Evolutionary conservation across 2,797 vertebrate genomes (phyloP), one percentile per base, ranked within the genome.

Genomic region (Perodicticus potto): DNA sequence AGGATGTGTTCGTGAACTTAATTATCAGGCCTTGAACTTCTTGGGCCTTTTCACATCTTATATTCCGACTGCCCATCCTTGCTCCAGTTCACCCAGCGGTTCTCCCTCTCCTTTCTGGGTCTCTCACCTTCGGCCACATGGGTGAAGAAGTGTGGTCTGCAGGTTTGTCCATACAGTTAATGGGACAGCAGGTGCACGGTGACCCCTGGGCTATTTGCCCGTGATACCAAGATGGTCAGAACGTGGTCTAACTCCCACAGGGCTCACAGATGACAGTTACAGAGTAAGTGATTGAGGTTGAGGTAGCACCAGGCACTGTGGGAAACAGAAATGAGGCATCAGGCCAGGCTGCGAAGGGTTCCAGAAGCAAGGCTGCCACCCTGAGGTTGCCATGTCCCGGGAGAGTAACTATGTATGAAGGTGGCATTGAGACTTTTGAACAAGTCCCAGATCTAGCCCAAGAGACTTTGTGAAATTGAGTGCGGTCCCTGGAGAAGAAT

Each of bases 261-360:
- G 43, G 73, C 8, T 65, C 55, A 3, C 3, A n/a, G 45, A 17
- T 67, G 77, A 32, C 3, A 29, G 17, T 32, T 0, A 0, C 8
- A 3, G 23, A 43, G 20, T 7, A 29, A 80, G 19, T 14, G 55
- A 69, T 7, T 10, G 19, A 17, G 77, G 77, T n/a, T 0, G 0
- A 37, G 25, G 72, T 16, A 45, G 78, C 69, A 16, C n/a, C 0
- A 2, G 17, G 22, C 2, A 1, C 72, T 49, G 25, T 29, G 63
- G 53, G 40, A 65, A 40, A 81, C 70, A 63, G 34, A 69, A 83
- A 17, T 0, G 27, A 91, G 61, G n/a, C 32, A 22, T 2, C 25
- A 0, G 2, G 17, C n/a, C 12, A 73, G 19, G 32, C 16, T 45
- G 29, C 23, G 16, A 43, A 25, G 67, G 16, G 25, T 43, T 55